Evolutionary conservation across 2,113 vertebrate genomes (phyloP).

Genomic region (Ameiurus melas): DNA sequence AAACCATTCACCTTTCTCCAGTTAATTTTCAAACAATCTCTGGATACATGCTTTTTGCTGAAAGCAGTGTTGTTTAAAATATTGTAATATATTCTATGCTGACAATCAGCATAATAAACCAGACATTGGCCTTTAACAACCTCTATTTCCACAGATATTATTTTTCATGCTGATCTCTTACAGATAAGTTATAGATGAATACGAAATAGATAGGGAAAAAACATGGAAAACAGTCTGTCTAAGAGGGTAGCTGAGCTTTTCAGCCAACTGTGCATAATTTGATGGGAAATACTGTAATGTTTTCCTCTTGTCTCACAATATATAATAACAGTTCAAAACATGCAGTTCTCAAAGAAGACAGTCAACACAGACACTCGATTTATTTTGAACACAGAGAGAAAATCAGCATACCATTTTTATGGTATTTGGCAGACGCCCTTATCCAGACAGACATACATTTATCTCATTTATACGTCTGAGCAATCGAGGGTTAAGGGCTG

Average conservation of each 20-base stretch:
- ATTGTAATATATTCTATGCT: constrained; percentile 7
- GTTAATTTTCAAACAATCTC: neutral
- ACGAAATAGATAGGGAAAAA: neutral
- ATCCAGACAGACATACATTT: too few relatives aligned
- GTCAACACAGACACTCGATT: too few relatives aligned
- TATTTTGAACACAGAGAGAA: too few relatives aligned
- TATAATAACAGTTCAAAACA: neutral
- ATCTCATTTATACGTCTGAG: too few relatives aligned
- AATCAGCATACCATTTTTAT: neutral
- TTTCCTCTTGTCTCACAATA: neutral
- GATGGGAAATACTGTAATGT: neutral
- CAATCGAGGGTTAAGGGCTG: too few relatives aligned
- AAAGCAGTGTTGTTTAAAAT: constrained; percentile 15
- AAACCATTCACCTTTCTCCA: neutral
- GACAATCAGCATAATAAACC: constrained; percentile 21
- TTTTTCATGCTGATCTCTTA: neutral
- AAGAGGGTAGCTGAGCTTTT: neutral
- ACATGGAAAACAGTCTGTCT: neutral
- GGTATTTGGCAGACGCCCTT: too few relatives aligned
- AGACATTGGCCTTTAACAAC: constrained; percentile 2
- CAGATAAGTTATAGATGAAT: neutral
- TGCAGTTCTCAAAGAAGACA: neutral
- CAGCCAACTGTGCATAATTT: neutral
- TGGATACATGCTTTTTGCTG: neutral
- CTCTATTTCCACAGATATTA: constrained; percentile 1